Evolutionary conservation across 2,113 vertebrate genomes (phyloP).

Genomic region (Etia nguti): DNA sequence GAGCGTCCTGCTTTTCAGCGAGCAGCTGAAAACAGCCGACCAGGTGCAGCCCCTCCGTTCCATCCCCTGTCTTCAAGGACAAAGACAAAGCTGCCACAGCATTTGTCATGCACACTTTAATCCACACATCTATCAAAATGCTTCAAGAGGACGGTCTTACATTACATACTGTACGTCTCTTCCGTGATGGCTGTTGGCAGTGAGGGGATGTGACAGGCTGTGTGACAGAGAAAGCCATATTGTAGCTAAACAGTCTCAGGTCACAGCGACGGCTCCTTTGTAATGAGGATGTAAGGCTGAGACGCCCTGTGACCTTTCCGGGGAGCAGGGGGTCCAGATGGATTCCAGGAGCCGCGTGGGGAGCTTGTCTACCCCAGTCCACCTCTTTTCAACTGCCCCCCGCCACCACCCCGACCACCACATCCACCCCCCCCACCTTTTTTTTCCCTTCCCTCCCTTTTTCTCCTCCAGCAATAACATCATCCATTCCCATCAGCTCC

Average conservation of each 20-base stretch:
- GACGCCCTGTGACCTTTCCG: slow-evolving; percentile 61
- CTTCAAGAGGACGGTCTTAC: neutral
- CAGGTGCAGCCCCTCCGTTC: slow-evolving; percentile 63
- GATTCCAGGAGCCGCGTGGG: slow-evolving; percentile 37
- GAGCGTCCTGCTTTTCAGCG: slow-evolving; percentile 18
- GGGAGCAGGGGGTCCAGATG: slow-evolving; percentile 52
- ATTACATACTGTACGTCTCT: neutral
- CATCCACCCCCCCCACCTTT: neutral
- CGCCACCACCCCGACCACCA: neutral
- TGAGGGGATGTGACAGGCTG: slow-evolving; percentile 44
- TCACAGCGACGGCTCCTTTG: slow-evolving; percentile 46
- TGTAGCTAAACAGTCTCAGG: slow-evolving; percentile 32
- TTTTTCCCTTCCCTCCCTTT: slow-evolving; percentile 9
- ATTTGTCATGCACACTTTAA: slow-evolving; percentile 11
- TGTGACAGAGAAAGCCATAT: slow-evolving; percentile 44
- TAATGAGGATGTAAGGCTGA: slow-evolving; percentile 58
- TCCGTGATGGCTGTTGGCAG: slow-evolving; percentile 28
- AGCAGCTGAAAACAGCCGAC: slow-evolving; percentile 46
- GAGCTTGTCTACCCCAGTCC: slow-evolving; percentile 21
- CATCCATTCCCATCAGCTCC: slow-evolving; percentile 65
- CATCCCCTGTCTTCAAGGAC: slow-evolving; percentile 61
- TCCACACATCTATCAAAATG: slow-evolving; percentile 10
- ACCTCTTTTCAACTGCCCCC: neutral
- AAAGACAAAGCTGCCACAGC: slow-evolving; percentile 45
- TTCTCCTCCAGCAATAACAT: slow-evolving; percentile 64